phyloP scores from a whole-genome alignment of 92 coral and sea anemone genomes.

The Palythoa heliodiscus region DNA sequence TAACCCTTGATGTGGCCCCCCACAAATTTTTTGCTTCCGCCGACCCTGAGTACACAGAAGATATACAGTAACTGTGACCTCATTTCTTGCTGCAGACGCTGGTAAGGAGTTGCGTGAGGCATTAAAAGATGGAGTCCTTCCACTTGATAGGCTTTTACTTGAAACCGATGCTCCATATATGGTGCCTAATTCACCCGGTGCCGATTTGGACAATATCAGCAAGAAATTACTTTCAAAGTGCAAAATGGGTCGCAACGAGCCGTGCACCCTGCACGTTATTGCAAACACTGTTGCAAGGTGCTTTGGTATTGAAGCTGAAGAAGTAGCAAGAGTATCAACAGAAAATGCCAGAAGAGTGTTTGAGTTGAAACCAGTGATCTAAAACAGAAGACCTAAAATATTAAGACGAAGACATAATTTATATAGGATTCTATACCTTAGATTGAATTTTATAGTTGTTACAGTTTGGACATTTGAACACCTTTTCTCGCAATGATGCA shows the following conservation, averaged over 20 bases:
- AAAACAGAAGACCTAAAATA: neutral
- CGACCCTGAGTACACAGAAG: no score
- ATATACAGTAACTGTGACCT: no score
- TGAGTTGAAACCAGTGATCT: conserved; percentile 60
- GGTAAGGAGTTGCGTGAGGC: conserved; percentile 93
- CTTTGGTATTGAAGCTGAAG: conserved; percentile 84
- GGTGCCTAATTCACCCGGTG: conserved; percentile 94
- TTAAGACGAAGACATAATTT: neutral
- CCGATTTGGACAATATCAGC: conserved; percentile 79
- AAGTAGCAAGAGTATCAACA: conserved; percentile 83
- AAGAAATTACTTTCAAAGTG: conserved; percentile 81
- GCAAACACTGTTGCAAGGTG: conserved; percentile 91
- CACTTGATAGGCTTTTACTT: conserved; percentile 85
- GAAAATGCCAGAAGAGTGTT: conserved; percentile 89
- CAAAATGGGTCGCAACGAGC: conserved; percentile 95
- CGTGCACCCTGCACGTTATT: conserved; percentile 95
- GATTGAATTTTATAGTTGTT: neutral
- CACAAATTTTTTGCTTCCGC: no score
- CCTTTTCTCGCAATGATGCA: no score
- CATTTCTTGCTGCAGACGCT: conserved; percentile 54
- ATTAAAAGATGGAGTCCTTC: conserved; percentile 85
- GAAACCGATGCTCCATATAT: conserved; percentile 98
- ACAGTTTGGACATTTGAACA: no score
- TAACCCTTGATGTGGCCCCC: no score
- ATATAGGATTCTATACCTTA: neutral